These are phyloP conservation scores for Nomada flava DNA, from an alignment of 2,888 invertebrate genomes.

Conservation along the genomic window DNA sequence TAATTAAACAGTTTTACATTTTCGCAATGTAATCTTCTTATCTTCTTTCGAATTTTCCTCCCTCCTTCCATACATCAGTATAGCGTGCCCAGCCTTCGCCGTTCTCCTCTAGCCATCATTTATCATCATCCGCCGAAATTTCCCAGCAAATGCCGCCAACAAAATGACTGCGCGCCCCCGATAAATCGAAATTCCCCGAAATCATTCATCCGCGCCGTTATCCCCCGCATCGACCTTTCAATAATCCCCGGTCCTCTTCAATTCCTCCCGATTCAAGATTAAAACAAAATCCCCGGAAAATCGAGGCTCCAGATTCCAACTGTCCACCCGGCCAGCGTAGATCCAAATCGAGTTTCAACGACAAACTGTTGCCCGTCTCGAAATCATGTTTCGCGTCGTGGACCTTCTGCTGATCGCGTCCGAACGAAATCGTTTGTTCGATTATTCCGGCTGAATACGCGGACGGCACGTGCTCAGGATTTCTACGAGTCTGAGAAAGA, in stretches of 20 bases:
- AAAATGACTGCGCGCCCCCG: background rate
- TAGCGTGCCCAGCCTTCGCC: too few relatives aligned
- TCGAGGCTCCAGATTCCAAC: background rate
- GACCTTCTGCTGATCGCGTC: slow-evolving; percentile 61
- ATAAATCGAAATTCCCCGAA: slow-evolving; percentile 3
- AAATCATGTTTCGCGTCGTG: slow-evolving; percentile 69
- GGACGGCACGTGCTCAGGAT: slow-evolving; percentile 69
- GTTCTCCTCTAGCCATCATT: background rate
- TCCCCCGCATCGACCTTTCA: background rate
- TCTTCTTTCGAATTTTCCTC: background rate
- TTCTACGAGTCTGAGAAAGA: slow-evolving; percentile 53
- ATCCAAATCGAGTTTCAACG: slow-evolving; percentile 39
- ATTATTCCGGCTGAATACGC: slow-evolving; percentile 76
- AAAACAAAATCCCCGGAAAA: slow-evolving; percentile 44
- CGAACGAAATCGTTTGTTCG: slow-evolving; percentile 72
- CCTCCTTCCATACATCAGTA: background rate
- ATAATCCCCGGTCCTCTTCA: slow-evolving; percentile 16
- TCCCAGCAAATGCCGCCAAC: background rate
- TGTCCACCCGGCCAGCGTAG: background rate
- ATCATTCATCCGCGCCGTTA: background rate
- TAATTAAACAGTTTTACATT: too few relatives aligned
- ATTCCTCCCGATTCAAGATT: slow-evolving; percentile 32
- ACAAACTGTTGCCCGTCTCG: slow-evolving; percentile 72
- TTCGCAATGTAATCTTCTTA: background rate
- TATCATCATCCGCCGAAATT: background rate